A percentile compares a stretch with the other conserved stretches of the same genome.
Evolutionary conservation across 2,797 vertebrate species (phyloP).

Genomic region (Neosilurus hyrtlii): DNA sequence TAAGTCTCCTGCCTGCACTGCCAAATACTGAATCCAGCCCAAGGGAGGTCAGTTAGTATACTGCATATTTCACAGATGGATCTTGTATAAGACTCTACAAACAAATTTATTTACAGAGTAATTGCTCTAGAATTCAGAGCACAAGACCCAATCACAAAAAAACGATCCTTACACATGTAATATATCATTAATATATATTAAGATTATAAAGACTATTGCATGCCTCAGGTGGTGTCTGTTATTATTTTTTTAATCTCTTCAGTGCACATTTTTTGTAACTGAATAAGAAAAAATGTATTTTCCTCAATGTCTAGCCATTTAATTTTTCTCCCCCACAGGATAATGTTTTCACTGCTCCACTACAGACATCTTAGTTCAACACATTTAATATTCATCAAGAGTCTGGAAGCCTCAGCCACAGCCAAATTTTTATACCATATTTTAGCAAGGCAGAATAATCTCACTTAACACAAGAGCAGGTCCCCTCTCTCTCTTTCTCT

Average conservation of each 20-base stretch:
- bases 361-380: conserved; percentile 64
- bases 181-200: not conserved
- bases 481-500: conserved; percentile 62
- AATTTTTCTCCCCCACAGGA: conserved; percentile 47
- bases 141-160: not conserved
- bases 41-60: conserved; percentile 15
- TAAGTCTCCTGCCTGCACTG: conserved; percentile 20
- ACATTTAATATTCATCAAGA: conserved; percentile 72
- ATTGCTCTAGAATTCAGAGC: not conserved
- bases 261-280: not conserved
- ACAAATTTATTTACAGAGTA: conserved; percentile 16
- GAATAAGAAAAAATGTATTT: not conserved
- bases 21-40: conserved; percentile 55
- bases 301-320: conserved; percentile 61
- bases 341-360: conserved; percentile 61
- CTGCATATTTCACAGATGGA: conserved; percentile 3
- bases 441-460: conserved; percentile 73
- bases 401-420: conserved; percentile 69
- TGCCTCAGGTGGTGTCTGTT: not conserved
- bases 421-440: conserved; percentile 69
- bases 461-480: conserved; percentile 72
- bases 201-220: not conserved
- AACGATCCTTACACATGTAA: not conserved
- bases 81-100: not conserved
- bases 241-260: not conserved